A percentile compares a stretch with the other conserved stretches of the same genome.
phyloP scores from a whole-genome alignment of 2,888 invertebrate genomes.

The Danaus chrysippus region DNA sequence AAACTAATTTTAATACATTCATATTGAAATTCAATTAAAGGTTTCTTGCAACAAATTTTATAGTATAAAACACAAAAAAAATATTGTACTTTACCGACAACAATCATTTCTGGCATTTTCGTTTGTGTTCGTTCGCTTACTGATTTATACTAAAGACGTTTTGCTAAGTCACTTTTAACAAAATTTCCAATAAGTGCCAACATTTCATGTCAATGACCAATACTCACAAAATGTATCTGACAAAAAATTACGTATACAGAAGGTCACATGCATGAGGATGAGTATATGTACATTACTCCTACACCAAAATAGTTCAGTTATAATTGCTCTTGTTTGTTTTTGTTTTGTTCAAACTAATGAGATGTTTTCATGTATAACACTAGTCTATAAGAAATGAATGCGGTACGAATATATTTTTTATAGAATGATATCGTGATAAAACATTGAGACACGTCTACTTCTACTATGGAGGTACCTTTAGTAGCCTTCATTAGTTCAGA shows the following conservation, averaged over 20 bases:
- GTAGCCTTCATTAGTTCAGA: constrained; percentile 63
- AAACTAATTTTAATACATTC: no score
- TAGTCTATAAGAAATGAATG: constrained; percentile 13
- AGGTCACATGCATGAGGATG: constrained; percentile 38
- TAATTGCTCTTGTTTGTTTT: neutral
- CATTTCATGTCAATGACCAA: constrained; percentile 58
- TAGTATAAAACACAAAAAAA: constrained; percentile 21
- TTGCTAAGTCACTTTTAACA: constrained; percentile 52
- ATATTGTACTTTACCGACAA: constrained; percentile 59
- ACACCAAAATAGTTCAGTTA: constrained; percentile 40
- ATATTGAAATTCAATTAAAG: no score
- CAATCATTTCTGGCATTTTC: constrained; percentile 62
- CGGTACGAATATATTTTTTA: constrained; percentile 18
- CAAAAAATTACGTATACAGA: constrained; percentile 35
- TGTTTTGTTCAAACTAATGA: constrained; percentile 1
- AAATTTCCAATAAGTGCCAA: constrained; percentile 60
- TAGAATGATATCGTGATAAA: constrained; percentile 21
- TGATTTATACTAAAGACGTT: constrained; percentile 34
- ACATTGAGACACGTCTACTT: constrained; percentile 43
- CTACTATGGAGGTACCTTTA: constrained; percentile 56
- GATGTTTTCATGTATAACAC: constrained; percentile 7
- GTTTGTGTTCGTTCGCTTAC: constrained; percentile 48
- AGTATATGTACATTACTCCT: constrained; percentile 50
- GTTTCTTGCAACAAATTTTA: neutral
- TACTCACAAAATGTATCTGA: constrained; percentile 25